A percentile compares a stretch with the other conserved stretches of the same genome.
phyloP scores from a whole-genome alignment of 2,797 vertebrate genomes.

The Gorsachius magnificus region DNA sequence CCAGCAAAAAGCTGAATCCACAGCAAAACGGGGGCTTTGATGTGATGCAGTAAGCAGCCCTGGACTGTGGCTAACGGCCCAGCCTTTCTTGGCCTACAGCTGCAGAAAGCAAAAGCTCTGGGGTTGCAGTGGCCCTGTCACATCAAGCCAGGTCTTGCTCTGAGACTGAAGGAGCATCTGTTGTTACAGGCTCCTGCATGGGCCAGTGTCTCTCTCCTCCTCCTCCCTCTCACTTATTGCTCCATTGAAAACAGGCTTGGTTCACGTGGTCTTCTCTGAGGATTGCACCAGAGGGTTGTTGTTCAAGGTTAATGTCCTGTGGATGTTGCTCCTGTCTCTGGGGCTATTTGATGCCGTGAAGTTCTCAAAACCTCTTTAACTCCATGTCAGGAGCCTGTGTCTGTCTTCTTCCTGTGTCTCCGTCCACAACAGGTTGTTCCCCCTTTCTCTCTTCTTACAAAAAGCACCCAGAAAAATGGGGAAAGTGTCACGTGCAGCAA shows the following conservation, averaged over 20 bases:
- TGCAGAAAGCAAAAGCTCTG: neutral
- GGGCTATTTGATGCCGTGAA: neutral
- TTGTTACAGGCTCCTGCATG: neutral
- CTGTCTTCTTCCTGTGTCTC: neutral
- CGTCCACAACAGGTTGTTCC: neutral
- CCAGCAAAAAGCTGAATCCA: neutral
- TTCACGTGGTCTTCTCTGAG: neutral
- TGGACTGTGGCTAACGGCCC: fast-evolving
- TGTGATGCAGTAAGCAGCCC: fast-evolving
- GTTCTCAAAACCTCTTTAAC: neutral
- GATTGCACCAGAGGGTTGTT: neutral
- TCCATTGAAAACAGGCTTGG: neutral
- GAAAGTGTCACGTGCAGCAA: neutral
- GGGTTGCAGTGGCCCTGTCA: fast-evolving
- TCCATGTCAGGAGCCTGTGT: neutral
- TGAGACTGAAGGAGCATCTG: neutral
- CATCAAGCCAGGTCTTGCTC: neutral
- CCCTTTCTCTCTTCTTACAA: neutral
- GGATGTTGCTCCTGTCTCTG: neutral
- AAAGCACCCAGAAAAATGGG: neutral
- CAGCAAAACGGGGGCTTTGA: neutral
- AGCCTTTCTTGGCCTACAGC: neutral
- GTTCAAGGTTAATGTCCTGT: neutral
- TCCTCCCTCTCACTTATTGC: neutral
- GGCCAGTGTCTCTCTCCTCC: neutral